Evolutionary conservation across 2,888 invertebrate genomes (phyloP).

Genomic region (Bombyx huttoni): DNA sequence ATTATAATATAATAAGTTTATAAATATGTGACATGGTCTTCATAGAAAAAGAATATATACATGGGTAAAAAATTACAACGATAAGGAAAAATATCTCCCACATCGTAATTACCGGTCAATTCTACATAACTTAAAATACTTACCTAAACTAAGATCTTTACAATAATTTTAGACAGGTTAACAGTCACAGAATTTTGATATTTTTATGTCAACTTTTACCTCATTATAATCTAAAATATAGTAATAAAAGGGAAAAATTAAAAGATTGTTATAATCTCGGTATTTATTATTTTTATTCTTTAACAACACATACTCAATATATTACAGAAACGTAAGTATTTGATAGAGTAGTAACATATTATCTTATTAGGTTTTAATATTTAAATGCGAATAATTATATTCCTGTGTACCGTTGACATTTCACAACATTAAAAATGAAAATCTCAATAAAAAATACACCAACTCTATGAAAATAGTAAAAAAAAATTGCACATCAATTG

Average conservation of each 20-base stretch:
- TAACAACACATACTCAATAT: slow-evolving; percentile 74
- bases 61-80: too few relatives aligned
- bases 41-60: too few relatives aligned
- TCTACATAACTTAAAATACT: too few relatives aligned
- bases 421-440: slow-evolving; percentile 14
- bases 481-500: slow-evolving; percentile 34
- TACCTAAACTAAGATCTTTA: too few relatives aligned
- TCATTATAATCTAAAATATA: background rate
- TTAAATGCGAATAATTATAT: slow-evolving; percentile 62
- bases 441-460: slow-evolving; percentile 19
- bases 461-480: slow-evolving; percentile 25
- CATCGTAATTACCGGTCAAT: too few relatives aligned
- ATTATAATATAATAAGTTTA: too few relatives aligned
- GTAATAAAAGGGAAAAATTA: slow-evolving; percentile 10
- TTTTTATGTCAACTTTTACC: too few relatives aligned
- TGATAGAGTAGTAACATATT: slow-evolving; percentile 68
- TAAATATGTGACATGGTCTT: too few relatives aligned
- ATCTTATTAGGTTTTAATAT: slow-evolving; percentile 52
- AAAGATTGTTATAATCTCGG: slow-evolving; percentile 33
- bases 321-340: slow-evolving; percentile 73
- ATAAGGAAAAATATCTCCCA: too few relatives aligned
- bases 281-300: slow-evolving; percentile 72
- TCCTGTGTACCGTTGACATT: slow-evolving; percentile 38
- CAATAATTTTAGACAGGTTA: too few relatives aligned
- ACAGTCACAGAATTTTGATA: too few relatives aligned